These are phyloP conservation scores for Platyscapa corneri DNA, from an alignment of 1,140 invertebrate genomes.

Conservation along the genomic window DNA sequence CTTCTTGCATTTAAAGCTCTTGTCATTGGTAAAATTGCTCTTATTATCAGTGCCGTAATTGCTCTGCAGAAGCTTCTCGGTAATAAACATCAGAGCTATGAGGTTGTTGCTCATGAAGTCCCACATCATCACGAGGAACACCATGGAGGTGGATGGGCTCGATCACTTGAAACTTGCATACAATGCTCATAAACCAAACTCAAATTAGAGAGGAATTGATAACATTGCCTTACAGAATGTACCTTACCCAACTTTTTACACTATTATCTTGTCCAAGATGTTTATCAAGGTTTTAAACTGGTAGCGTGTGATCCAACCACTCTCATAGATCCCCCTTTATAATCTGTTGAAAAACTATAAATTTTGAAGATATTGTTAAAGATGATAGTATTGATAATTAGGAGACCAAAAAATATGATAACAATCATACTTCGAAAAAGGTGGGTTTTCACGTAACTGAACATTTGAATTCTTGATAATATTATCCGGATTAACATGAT, in stretches of 20 bases:
- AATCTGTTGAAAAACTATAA: too few species aligned
- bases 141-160: slow-evolving; percentile 70
- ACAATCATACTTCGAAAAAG: not conserved
- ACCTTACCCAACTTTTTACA: slow-evolving; percentile 14
- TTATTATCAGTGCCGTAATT: slow-evolving; percentile 84
- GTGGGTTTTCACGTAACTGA: not conserved
- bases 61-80: slow-evolving; percentile 86
- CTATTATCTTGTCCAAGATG: slow-evolving; percentile 29
- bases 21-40: slow-evolving; percentile 85
- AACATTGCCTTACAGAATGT: not conserved
- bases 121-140: slow-evolving; percentile 69
- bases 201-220: not conserved
- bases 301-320: slow-evolving; percentile 13
- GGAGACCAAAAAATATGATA: not conserved
- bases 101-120: slow-evolving; percentile 73
- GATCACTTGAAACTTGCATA: slow-evolving; percentile 70
- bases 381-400: not conserved
- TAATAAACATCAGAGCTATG: slow-evolving; percentile 81
- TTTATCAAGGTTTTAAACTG: slow-evolving; percentile 2
- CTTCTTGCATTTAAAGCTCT: slow-evolving; percentile 89
- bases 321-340: not conserved
- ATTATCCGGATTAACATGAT: not conserved
- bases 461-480: not conserved
- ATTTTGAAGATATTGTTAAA: not conserved
- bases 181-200: slow-evolving; percentile 68